A percentile compares a stretch with the other conserved stretches of the same genome.
phyloP scores from a whole-genome alignment of 1,140 invertebrate genomes.

The Batillaria attramentaria region DNA sequence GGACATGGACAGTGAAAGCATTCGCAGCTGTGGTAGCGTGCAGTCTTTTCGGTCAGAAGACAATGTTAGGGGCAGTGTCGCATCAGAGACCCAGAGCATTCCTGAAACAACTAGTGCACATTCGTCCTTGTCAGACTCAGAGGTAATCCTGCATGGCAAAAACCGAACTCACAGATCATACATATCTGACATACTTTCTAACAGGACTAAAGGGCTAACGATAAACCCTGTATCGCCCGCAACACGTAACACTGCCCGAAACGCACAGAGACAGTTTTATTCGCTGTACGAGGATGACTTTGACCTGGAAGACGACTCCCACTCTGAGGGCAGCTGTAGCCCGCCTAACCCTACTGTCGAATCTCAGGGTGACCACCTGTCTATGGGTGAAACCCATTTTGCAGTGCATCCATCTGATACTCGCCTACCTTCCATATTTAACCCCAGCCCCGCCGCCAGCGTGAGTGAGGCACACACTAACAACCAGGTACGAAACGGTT shows the following conservation, averaged over 20 bases:
- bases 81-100: background rate
- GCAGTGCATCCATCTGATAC: no score
- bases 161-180: slow-evolving; percentile 20
- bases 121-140: slow-evolving; percentile 38
- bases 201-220: slow-evolving; percentile 42
- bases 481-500: background rate
- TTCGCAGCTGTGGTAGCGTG: slow-evolving; percentile 30
- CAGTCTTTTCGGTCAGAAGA: slow-evolving; percentile 21
- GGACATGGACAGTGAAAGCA: slow-evolving; percentile 49
- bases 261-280: slow-evolving; percentile 44
- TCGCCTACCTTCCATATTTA: no score
- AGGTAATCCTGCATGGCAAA: slow-evolving; percentile 35
- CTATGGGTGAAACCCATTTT: no score
- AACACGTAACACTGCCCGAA: slow-evolving; percentile 34
- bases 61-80: background rate
- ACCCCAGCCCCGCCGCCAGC: no score
- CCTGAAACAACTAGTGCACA: slow-evolving; percentile 14
- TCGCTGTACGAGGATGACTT: slow-evolving; percentile 52
- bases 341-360: background rate
- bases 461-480: background rate
- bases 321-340: slow-evolving; percentile 23
- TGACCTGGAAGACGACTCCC: slow-evolving; percentile 45
- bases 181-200: slow-evolving; percentile 30
- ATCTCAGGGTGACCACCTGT: background rate
- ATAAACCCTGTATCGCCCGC: no score